Base-by-base conservation (phyloP, 2,797 vertebrate genomes). In the Picus viridis region DNA sequence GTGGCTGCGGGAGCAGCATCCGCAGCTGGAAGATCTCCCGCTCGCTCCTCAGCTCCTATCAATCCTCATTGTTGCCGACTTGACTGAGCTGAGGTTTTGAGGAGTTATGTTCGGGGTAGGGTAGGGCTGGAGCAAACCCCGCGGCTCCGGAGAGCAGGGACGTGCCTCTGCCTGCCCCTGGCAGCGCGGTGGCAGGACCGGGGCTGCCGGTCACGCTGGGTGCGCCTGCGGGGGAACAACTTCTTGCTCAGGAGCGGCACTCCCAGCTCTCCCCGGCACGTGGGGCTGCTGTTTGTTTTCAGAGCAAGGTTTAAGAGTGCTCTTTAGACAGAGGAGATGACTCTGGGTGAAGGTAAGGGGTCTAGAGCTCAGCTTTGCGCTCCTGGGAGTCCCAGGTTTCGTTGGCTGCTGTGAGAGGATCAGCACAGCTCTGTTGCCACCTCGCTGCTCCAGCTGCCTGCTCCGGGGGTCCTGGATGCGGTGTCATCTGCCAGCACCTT, bases 331-430 rank as follows among this genome's bases (percentile, higher is more conserved):
- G 9, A 56, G 41, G 51, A 19, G 34, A 17, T 12, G 36, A 12
- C 43, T 80, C 23, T 27, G 23, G 3, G 1, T 17, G 73, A 56
- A 64, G 45, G 54, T 59, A n/a, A 70, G 16, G 39, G n/a, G 18
- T n/a, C n/a, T 2, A 2, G 51, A 49, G 45, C 56, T 12, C 8
- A 10, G 67, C n/a, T 6, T 15, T 1, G 6, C 10, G 0, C 22
- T 72, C 29, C 41, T 12, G 39, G 26, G 22, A 58, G 58, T 11
- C 70, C 24, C n/a, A 4, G 27, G 54, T 36, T 61, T 57, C 34
- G 16, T 30, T 69, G 13, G 16, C 6, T 0, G 1, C 3, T 2
- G 16, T 8, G 39, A 29, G 47, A 53, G 47, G 18, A 8, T 58
- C 56, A 10, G 19, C 29, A 8, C 16, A 5, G 23, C 7, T 58